Evolutionary conservation across 2,888 invertebrate genomes (phyloP), one percentile per base, ranked within the genome.

Genomic region (Eristalis arbustorum): DNA sequence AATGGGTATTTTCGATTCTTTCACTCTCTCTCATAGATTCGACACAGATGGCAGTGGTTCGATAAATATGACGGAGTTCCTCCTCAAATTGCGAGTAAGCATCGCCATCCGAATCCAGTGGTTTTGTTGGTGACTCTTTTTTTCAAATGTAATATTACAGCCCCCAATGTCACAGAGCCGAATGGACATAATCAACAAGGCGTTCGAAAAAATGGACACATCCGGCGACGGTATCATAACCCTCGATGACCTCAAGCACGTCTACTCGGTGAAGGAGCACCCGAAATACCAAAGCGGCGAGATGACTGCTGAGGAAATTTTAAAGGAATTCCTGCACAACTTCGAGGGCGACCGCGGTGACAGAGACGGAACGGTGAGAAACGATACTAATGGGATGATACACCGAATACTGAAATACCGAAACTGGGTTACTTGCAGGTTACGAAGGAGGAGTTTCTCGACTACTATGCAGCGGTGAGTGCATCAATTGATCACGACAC

Each of bases 401-500:
- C 3, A 5, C 31, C 5, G 31, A 31, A 31, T 31, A 31, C 31
- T 62, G n/a, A 11, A 3, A 5, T 14, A 18, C n/a, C 6, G 68
- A 57, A 22, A 56, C 4, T 49, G 57, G 10, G n/a, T n/a, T 71
- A 23, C 42, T 66, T 79, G 10, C 93, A 98, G 98, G 97, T 98
- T 18, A 98, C 98, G 0, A 94, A 95, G 89, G 98, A 98, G 89
- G 99, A 99, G 93, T 99, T 98, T 90, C 93, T 96, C 91, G 98
- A 98, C 93, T 99, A 98, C 93, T 99, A 99, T 93, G 94, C 96
- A 79, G 97, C 97, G 13, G 96, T 99, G 89, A 98, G 98, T 92
- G 98, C 98, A 56, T 98, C 98, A 0, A 97, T 98, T 89, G 98
- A 99, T 92, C 96, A 96, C 88, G 98, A 99, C 91, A 96, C 96